A percentile compares a stretch with the other conserved stretches of the same genome.
phyloP scores from a whole-genome alignment of 2,113 vertebrate species.

The Sciurus niger region DNA sequence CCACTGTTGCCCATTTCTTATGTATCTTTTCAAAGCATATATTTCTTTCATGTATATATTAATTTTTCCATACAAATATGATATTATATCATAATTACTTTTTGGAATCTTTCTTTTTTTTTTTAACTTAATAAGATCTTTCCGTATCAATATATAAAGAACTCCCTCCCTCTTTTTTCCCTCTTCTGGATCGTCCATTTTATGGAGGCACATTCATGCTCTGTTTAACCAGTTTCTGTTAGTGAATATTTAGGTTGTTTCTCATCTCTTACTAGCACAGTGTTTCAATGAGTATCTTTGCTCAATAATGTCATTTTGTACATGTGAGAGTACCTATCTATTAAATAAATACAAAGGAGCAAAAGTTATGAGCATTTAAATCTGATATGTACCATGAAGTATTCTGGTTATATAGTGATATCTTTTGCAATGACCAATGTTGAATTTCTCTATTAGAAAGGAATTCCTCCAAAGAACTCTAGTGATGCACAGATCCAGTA shows the following conservation, averaged over 20 bases:
- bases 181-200: neutral
- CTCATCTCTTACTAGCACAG: neutral
- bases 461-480: neutral
- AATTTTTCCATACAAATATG: neutral
- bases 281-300: neutral
- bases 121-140: neutral
- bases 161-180: neutral
- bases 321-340: neutral
- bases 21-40: neutral
- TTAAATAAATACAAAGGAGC: neutral
- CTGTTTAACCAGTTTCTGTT: neutral
- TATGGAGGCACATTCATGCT: neutral
- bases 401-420: neutral
- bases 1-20: constrained; percentile 3
- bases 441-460: neutral
- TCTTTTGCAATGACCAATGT: neutral
- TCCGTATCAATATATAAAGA: neutral
- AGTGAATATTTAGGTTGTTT: neutral
- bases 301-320: neutral
- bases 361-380: neutral
- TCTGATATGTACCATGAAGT: neutral
- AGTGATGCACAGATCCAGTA: neutral
- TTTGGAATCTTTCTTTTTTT: neutral
- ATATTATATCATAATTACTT: neutral
- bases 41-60: neutral